A percentile compares a stretch with the other conserved stretches of the same genome.
Conservation (phyloP, 2,113 vertebrate genomes). For the Puma concolor region DNA sequence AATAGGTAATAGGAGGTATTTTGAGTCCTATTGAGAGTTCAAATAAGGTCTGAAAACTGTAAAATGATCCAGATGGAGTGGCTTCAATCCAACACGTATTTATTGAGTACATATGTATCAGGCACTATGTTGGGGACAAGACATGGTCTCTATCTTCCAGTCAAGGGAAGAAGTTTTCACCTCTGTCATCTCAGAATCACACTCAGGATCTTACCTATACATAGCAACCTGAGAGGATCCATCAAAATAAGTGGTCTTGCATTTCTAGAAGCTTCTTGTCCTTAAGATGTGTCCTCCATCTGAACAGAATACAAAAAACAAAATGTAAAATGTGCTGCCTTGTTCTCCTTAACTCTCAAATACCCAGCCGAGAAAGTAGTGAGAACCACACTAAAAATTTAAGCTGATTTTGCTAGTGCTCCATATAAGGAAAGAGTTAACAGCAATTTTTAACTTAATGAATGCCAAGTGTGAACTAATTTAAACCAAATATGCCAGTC, state of each 20-base stretch:
- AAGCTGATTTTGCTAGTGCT: not conserved
- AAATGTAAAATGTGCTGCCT: not conserved
- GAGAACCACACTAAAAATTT: not conserved
- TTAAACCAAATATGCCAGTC: not conserved
- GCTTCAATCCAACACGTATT: not conserved
- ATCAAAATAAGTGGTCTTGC: not conserved
- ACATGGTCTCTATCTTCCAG: not conserved
- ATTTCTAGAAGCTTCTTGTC: not conserved
- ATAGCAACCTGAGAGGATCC: not conserved
- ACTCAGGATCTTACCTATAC: not conserved
- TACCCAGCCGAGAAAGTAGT: too few relatives aligned
- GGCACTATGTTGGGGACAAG: not conserved
- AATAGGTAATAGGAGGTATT: not conserved
- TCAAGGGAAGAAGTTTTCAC: not conserved
- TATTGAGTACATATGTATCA: not conserved
- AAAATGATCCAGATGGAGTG: not conserved
- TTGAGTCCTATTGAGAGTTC: not conserved
- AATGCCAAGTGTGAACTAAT: not conserved
- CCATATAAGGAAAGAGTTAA: not conserved
- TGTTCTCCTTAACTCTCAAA: not conserved
- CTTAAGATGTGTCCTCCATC: not conserved
- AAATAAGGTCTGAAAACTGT: not conserved
- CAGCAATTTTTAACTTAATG: conserved; percentile 13
- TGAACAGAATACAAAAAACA: not conserved
- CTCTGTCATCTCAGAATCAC: not conserved